Conservation (phyloP, 1,140 invertebrate genomes). For the Atopsyche davidsoni region DNA sequence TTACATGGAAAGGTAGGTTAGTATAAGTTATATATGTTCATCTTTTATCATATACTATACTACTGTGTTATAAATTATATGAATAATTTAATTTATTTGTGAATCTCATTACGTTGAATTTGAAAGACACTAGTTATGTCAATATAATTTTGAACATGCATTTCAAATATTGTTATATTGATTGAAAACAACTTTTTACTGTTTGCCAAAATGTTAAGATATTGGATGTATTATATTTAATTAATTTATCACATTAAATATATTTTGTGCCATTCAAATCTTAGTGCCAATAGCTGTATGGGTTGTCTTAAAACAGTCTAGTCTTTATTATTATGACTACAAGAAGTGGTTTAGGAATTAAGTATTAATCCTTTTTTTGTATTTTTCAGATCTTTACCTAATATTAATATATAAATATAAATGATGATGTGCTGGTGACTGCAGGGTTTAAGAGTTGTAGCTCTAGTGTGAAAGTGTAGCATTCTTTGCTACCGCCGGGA, state of each 20-base stretch:
- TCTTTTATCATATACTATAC: no score
- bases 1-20: no score
- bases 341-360: slow-evolving; percentile 30
- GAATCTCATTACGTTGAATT: no score
- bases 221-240: slow-evolving; percentile 30
- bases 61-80: no score
- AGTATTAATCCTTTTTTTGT: slow-evolving; percentile 32
- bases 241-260: slow-evolving; percentile 22
- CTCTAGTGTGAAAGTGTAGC: slow-evolving; percentile 29
- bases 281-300: slow-evolving; percentile 32
- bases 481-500: slow-evolving; percentile 20
- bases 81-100: no score
- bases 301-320: slow-evolving; percentile 31
- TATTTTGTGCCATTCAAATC: slow-evolving; percentile 28
- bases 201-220: slow-evolving; percentile 27
- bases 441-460: slow-evolving; percentile 32
- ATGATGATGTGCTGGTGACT: slow-evolving; percentile 31
- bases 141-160: not conserved
- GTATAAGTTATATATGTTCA: no score
- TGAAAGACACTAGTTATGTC: no score
- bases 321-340: slow-evolving; percentile 31
- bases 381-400: slow-evolving; percentile 32
- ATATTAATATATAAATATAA: slow-evolving; percentile 29
- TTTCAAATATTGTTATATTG: slow-evolving; percentile 1
- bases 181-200: not conserved